Evolutionary conservation across 2,797 vertebrate species (phyloP).

Genomic region (Pseudochromis fuscus): DNA sequence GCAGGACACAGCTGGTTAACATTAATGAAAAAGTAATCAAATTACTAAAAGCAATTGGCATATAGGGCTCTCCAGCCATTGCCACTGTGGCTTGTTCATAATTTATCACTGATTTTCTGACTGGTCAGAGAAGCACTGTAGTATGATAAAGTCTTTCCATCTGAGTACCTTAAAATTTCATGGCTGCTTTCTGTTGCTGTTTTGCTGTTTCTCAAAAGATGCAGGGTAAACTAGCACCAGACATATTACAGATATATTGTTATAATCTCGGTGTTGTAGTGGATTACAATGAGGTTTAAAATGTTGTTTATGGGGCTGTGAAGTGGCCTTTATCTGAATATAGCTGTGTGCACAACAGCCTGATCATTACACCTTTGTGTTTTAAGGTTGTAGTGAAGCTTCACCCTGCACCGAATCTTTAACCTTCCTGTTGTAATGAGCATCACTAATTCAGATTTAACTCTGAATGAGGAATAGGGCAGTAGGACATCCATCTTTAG

Average conservation of each 20-base stretch:
- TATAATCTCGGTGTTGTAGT: not conserved
- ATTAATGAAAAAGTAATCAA: no score
- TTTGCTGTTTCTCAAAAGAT: no score
- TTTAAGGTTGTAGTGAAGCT: no score
- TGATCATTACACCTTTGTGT: no score
- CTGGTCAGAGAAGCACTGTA: not conserved
- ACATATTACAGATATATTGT: not conserved
- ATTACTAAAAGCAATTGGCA: not conserved
- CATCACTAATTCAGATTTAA: not conserved
- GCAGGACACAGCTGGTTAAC: not conserved
- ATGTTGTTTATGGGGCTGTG: not conserved
- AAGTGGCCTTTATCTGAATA: not conserved
- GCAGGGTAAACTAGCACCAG: no score
- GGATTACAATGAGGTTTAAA: no score
- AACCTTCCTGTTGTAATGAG: not conserved
- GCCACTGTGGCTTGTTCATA: not conserved
- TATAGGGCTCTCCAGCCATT: not conserved
- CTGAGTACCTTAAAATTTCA: no score
- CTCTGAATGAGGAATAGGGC: no score
- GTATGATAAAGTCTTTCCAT: not conserved
- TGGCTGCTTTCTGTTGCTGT: no score
- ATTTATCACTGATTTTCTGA: not conserved
- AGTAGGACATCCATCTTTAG: no score
- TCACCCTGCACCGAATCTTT: not conserved
- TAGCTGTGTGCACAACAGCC: not conserved